A percentile compares a stretch with the other conserved stretches of the same genome.
phyloP scores from a whole-genome alignment of 2,797 vertebrate species.

The Falco novaeseelandiae region DNA sequence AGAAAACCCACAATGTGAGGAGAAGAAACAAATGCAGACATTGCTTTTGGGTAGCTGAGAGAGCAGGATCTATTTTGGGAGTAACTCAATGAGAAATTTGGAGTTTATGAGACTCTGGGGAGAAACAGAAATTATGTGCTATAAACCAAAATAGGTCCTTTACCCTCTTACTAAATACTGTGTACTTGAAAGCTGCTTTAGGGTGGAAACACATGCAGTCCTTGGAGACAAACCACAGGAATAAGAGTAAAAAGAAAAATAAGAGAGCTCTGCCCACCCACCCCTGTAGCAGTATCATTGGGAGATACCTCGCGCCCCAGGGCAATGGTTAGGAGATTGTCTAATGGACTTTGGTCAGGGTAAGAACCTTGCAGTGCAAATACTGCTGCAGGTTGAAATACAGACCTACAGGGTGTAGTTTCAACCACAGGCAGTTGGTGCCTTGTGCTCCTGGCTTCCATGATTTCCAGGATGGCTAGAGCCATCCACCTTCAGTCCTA shows the following conservation, averaged over 20 bases:
- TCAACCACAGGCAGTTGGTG: background rate
- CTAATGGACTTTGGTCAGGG: background rate
- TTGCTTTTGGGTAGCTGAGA: background rate
- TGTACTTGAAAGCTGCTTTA: background rate
- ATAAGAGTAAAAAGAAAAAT: background rate
- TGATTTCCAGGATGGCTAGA: background rate
- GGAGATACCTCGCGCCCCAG: background rate
- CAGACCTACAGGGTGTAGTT: background rate
- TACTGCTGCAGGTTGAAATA: background rate
- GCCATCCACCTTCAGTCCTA: background rate
- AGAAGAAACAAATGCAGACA: constrained; percentile 11
- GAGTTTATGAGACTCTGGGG: constrained; percentile 27
- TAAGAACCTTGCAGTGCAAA: background rate
- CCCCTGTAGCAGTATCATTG: background rate
- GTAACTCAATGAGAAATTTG: constrained; percentile 47
- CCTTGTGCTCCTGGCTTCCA: rapidly evolving
- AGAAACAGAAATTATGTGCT: constrained; percentile 11
- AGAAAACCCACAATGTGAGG: background rate
- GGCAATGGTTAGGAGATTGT: background rate
- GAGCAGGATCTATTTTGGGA: constrained; percentile 33
- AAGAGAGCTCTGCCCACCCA: background rate
- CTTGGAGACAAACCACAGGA: background rate
- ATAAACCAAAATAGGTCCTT: constrained; percentile 46
- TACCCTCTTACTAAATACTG: background rate
- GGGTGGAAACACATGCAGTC: background rate